A percentile compares a stretch with the other conserved stretches of the same genome.
These are phyloP conservation scores for Muscicapa striata DNA, from an alignment of 2,797 vertebrate genomes.

Conservation along the genomic window DNA sequence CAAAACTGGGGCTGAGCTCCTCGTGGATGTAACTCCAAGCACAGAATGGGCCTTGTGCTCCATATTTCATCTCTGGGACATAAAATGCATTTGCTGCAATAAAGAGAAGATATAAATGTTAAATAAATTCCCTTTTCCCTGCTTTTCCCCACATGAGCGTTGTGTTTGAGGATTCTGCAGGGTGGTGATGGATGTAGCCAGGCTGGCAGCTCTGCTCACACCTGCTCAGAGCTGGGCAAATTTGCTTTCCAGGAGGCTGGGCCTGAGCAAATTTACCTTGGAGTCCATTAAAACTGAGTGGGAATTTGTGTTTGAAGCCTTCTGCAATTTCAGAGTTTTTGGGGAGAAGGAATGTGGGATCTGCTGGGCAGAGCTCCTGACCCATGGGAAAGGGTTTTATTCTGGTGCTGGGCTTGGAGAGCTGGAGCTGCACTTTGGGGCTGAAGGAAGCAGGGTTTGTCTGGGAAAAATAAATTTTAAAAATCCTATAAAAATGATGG, in stretches of 20 bases:
- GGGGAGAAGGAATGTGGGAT: not conserved
- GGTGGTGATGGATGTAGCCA: slow-evolving; percentile 5
- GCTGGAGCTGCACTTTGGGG: not conserved
- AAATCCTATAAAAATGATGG: not conserved
- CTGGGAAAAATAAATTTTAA: not conserved
- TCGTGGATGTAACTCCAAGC: not conserved
- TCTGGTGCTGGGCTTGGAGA: not conserved
- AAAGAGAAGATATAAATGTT: slow-evolving; percentile 21
- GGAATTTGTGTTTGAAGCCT: not conserved
- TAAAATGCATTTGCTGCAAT: slow-evolving; percentile 36
- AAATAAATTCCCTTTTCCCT: not conserved
- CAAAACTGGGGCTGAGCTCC: not conserved
- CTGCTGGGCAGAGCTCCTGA: not conserved
- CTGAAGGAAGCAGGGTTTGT: not conserved
- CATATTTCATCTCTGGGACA: slow-evolving; percentile 30
- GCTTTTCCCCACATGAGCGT: not conserved
- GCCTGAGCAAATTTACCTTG: not conserved
- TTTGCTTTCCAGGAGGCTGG: slow-evolving; percentile 19
- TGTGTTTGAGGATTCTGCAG: not conserved
- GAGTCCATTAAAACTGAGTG: slow-evolving; percentile 8
- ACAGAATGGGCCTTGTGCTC: not conserved
- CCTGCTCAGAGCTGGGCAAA: not conserved
- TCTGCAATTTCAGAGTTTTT: not conserved
- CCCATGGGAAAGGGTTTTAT: not conserved
- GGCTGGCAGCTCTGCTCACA: not conserved